phyloP scores from a whole-genome alignment of 2,113 vertebrate species.

The Amphilophus citrinellus region DNA sequence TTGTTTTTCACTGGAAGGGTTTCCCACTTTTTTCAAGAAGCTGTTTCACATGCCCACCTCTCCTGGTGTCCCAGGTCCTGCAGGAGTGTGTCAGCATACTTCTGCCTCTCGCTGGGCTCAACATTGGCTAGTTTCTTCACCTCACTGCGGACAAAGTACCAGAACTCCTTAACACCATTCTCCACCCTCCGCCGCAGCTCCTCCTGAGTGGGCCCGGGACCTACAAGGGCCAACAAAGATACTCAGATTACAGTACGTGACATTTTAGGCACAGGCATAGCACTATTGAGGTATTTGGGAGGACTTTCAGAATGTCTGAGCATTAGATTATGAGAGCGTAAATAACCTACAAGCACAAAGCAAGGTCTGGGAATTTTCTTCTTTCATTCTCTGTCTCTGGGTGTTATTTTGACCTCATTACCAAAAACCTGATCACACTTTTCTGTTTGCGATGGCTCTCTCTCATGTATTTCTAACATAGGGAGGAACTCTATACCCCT shows the following conservation, averaged over 20 bases:
- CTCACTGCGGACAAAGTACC: slow-evolving; percentile 98
- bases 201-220: slow-evolving; percentile 94
- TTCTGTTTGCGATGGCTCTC: slow-evolving; percentile 32
- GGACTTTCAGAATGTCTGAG: slow-evolving; percentile 25
- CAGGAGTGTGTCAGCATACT: slow-evolving; percentile 88
- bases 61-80: slow-evolving; percentile 96
- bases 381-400: slow-evolving; percentile 42
- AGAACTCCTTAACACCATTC: slow-evolving; percentile 96
- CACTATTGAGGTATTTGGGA: slow-evolving; percentile 18
- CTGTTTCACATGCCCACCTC: slow-evolving; percentile 82
- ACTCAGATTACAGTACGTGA: not conserved
- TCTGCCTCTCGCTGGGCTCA: slow-evolving; percentile 88
- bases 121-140: slow-evolving; percentile 91
- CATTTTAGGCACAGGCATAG: slow-evolving; percentile 13
- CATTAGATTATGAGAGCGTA: not conserved
- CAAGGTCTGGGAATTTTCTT: slow-evolving; percentile 7
- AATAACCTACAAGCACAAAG: slow-evolving; percentile 25
- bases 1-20: not conserved
- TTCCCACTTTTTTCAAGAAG: not conserved
- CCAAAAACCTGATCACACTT: slow-evolving; percentile 52
- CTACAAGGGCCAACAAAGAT: slow-evolving; percentile 61
- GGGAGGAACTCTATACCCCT: slow-evolving; percentile 60
- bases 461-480: slow-evolving; percentile 40
- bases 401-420: slow-evolving; percentile 74
- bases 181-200: slow-evolving; percentile 92